Evolutionary conservation across 2,888 invertebrate species (phyloP).

Genomic region (Dastarcus helophoroides): DNA sequence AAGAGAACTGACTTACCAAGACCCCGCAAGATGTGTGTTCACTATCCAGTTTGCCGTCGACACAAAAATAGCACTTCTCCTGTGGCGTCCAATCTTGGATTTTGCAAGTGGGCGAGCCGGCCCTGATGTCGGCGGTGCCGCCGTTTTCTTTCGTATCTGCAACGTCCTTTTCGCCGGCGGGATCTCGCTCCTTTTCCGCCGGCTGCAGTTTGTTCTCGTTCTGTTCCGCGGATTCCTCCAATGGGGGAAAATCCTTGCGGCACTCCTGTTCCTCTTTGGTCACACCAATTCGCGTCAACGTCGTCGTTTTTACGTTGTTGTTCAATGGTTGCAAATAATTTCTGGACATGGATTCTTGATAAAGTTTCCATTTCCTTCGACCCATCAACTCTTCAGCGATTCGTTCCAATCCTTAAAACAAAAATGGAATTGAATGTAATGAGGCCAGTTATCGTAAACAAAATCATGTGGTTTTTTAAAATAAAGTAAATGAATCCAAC

Average conservation of each 20-base stretch:
- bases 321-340: slow-evolving; percentile 38
- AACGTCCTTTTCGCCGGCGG: slow-evolving; percentile 14
- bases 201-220: slow-evolving; percentile 15
- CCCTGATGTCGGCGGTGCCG: slow-evolving; percentile 20
- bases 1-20: slow-evolving; percentile 43
- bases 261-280: slow-evolving; percentile 18
- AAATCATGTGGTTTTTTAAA: no score
- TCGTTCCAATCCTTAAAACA: slow-evolving; percentile 83
- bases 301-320: slow-evolving; percentile 35
- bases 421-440: no score
- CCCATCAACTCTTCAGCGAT: slow-evolving; percentile 96
- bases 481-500: no score
- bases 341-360: slow-evolving; percentile 59
- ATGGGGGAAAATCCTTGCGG: slow-evolving; percentile 20
- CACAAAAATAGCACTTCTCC: slow-evolving; percentile 72
- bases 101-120: slow-evolving; percentile 26
- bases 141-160: slow-evolving; percentile 25
- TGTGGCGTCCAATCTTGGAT: slow-evolving; percentile 66
- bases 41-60: slow-evolving; percentile 56
- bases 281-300: no score
- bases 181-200: slow-evolving; percentile 18
- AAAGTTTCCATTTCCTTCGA: slow-evolving; percentile 91
- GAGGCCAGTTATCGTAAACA: no score
- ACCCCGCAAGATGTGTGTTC: slow-evolving; percentile 44
- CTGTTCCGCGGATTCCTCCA: slow-evolving; percentile 23